Evolutionary conservation across 2,113 vertebrate genomes (phyloP), one percentile per base, ranked within the genome.

Genomic region (Theropithecus gelada): DNA sequence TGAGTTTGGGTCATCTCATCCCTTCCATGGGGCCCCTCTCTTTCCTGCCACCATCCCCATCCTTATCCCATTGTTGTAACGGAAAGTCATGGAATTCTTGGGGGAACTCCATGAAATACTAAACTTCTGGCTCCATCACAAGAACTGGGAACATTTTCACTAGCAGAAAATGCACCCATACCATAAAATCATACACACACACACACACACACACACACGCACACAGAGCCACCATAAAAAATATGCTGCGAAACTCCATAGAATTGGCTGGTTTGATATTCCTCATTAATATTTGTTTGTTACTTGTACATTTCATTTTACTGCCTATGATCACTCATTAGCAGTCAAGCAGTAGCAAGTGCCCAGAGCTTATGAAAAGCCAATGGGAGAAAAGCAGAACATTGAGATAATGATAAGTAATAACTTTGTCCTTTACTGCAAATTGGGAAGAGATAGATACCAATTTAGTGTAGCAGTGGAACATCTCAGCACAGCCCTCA

Each of bases 401-500:
- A 50, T 23, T 25, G 96, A 93, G 93, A 88, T 68, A 27, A 94
- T 84, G 80, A 10, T 73, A 96, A 95, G 91, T 35, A 73, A 93
- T 81, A 20, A 22, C 72, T 84, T 80, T 95, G 55, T 59, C 79
- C 75, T 84, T 79, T 40, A 75, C 32, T 76, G 68, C 83, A 83
- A 92, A 72, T 18, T 59, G 50, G 79, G 30, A 61, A 92, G 83
- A 84, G 89, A 72, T 20, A 90, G 27, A 40, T 55, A 59, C 16
- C 52, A 72, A 32, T 82, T 92, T 50, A 27, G 75, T 57, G 86
- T n/a, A 59, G 82, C 70, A 9, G 2, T 8, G 27, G 22, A 40
- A 38, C 8, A 11, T 45, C 27, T 38, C 50, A 22, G 76, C 27
- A 40, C 57, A 70, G n/a, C 38, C 78, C 32, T 83, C 11, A n/a